Percentiles rank a stretch among this genome's conserved stretches.
Conservation (phyloP, 2,113 vertebrate genomes). For the Odocoileus virginianus region DNA sequence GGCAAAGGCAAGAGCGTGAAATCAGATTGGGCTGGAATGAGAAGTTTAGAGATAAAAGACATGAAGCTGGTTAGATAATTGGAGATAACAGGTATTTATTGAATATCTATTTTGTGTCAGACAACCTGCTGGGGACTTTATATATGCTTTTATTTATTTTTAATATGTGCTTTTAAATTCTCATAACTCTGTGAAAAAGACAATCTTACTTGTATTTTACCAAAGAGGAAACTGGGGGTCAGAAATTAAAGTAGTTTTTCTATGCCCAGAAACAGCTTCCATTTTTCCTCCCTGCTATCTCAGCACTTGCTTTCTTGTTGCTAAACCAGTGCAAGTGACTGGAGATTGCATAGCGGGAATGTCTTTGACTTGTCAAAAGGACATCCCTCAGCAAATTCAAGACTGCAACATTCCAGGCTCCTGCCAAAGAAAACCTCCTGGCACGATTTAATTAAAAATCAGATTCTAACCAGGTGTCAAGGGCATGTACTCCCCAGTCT, state of each 20-base stretch:
- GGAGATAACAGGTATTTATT: not conserved
- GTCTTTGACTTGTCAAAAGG: constrained; percentile 47
- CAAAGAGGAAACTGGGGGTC: not conserved
- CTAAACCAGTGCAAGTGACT: constrained; percentile 11
- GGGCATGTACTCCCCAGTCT: constrained; percentile 33
- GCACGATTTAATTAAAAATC: constrained; percentile 67
- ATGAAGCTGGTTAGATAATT: not conserved
- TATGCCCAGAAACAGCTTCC: not conserved
- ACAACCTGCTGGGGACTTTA: not conserved
- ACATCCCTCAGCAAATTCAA: constrained; percentile 59
- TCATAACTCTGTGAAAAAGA: not conserved
- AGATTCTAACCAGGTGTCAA: constrained; percentile 53
- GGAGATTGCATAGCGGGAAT: not conserved
- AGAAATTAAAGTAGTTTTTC: constrained; percentile 44
- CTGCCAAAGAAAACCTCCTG: constrained; percentile 70
- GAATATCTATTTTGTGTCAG: not conserved
- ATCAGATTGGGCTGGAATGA: not conserved
- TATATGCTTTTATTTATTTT: not conserved
- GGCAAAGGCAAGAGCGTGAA: not conserved
- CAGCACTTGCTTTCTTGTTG: constrained; percentile 33
- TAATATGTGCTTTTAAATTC: not conserved
- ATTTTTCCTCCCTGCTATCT: not conserved
- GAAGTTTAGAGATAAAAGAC: not conserved
- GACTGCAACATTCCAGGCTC: constrained; percentile 22
- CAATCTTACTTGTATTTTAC: constrained; percentile 19